A percentile compares a stretch with the other conserved stretches of the same genome.
Conservation (phyloP, 2,888 invertebrate genomes). For the Macrophya alboannulata region DNA sequence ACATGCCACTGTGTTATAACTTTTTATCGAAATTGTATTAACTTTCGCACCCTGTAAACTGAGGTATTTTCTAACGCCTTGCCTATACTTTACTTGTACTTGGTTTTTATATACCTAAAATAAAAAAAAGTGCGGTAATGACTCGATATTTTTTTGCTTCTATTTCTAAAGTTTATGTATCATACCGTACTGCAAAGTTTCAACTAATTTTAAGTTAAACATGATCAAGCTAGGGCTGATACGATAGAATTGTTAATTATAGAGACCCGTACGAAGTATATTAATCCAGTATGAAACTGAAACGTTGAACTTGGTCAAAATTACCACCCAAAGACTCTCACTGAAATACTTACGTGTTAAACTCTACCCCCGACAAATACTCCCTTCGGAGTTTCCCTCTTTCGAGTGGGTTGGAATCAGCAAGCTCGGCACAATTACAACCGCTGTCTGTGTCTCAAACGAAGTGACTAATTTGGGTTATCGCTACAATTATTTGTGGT, state of each 20-base stretch:
- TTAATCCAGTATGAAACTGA: slow-evolving; percentile 18
- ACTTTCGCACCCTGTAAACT: not conserved
- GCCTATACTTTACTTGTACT: not conserved
- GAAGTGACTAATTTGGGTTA: slow-evolving; percentile 45
- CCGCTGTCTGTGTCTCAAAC: slow-evolving; percentile 35
- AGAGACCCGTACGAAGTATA: not conserved
- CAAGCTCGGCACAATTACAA: slow-evolving; percentile 42
- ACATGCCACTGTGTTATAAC: not conserved
- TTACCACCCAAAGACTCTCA: slow-evolving; percentile 21
- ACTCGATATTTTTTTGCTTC: not conserved
- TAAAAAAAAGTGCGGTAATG: not conserved
- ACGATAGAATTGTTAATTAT: slow-evolving; percentile 28
- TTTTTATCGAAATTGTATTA: not conserved
- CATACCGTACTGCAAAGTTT: slow-evolving; percentile 22
- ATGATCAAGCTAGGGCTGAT: not conserved
- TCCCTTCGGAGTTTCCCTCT: slow-evolving; percentile 30
- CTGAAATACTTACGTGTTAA: slow-evolving; percentile 41
- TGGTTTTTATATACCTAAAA: not conserved
- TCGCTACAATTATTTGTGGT: not conserved
- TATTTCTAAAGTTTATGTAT: slow-evolving; percentile 13
- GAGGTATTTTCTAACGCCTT: not conserved
- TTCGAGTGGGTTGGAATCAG: slow-evolving; percentile 15
- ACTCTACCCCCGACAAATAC: slow-evolving; percentile 35
- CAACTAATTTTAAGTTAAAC: not conserved
- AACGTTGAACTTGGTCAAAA: slow-evolving; percentile 41